Base-by-base conservation (phyloP, 2,888 invertebrate species). In the Halictus ligatus region DNA sequence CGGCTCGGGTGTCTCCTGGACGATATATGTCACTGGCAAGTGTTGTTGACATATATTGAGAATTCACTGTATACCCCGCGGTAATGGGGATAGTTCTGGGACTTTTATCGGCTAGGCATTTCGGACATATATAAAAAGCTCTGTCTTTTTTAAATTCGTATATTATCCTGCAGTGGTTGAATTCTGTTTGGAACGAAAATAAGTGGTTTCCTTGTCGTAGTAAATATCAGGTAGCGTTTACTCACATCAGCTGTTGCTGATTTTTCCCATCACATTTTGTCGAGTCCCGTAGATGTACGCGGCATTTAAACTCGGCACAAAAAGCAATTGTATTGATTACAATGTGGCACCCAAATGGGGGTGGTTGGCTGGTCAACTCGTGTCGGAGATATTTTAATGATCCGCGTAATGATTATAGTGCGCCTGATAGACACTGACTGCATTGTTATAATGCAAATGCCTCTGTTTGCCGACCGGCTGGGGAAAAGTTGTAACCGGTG, bases 361-460 rank as follows among this genome's bases (percentile, higher is more conserved):
- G 58, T 76, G 84, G 81, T 60, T 21, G 84, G 84, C 58, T 50
- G 80, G 77, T 71, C 86, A 81, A 87, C 83, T 76, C 76, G 81
- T 73, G 77, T 78, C 83, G 81, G 87, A 87, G 86, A 86, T 87
- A 87, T 87, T 87, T 87, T 87, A 87, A 87, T 86, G 87, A 87
- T 87, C 80, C 87, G 87, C 87, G 86, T 87, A 87, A 87, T 87
- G 87, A 87, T 87, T 87, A 86, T 86, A 83, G 83, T 84, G 87
- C 84, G 75, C 75, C 78, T 87, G 78, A 82, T 82, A 82, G 81
- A 87, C 79, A 83, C 75, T 50, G 85, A 83, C 85, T 83, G 79
- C 72, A 85, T 85, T 84, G 87, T 86, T 87, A 87, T 86, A 87
- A 87, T 81, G 87, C 81, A 81, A 86, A 87, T 86, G 83, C 84